Conservation (phyloP, 2,797 vertebrate genomes). For the Simalia tracyae region DNA sequence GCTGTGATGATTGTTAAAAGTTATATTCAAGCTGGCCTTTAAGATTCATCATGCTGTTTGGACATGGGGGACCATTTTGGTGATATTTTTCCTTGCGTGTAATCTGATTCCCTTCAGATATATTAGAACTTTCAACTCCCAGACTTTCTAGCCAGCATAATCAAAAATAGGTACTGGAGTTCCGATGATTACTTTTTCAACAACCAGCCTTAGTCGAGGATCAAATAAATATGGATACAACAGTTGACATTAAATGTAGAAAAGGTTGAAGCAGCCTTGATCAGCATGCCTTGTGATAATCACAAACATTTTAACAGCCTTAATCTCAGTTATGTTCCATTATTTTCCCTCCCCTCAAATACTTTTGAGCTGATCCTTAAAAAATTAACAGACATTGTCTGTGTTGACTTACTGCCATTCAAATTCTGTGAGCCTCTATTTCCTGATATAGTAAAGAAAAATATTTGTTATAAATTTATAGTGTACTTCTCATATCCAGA, state of each 20-base stretch:
- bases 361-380: neutral
- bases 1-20: neutral
- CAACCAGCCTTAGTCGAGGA: neutral
- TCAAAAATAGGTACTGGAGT: neutral
- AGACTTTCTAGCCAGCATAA: neutral
- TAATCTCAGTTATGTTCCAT: neutral
- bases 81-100: neutral
- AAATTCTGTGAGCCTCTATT: conserved; percentile 53
- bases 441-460: conserved; percentile 63
- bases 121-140: neutral
- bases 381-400: conserved; percentile 27
- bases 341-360: neutral
- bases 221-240: neutral
- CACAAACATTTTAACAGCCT: neutral
- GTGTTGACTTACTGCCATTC: conserved; percentile 12
- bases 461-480: conserved; percentile 47
- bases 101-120: neutral
- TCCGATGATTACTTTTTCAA: neutral
- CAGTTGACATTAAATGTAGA: neutral
- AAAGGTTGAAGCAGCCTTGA: neutral
- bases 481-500: conserved; percentile 55
- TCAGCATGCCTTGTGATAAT: neutral
- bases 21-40: neutral
- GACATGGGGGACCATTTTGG: neutral
- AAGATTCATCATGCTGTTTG: neutral